Evolutionary conservation across 2,797 vertebrate genomes (phyloP), one percentile per base, ranked within the genome.

Genomic region (Sphaeramia orbicularis): DNA sequence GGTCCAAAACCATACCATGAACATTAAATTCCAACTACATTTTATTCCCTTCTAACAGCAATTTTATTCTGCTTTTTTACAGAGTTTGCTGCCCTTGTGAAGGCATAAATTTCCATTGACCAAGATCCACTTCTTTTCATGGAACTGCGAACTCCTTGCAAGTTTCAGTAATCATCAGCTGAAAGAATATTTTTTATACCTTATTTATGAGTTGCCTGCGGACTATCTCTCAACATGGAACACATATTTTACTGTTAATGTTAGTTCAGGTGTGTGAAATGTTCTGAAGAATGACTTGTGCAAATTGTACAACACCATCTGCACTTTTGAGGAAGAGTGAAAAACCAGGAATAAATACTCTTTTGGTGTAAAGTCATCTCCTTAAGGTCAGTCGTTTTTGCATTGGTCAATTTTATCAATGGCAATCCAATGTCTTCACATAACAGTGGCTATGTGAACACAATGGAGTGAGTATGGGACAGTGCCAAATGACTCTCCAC

Each of bases 281-380:
- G 90, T 91, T 92, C 53, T 86, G 88, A 89, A 91, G 75, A 78
- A 74, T 86, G 84, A 86, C 81, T 88, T 91, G 91, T 92, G 92
- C 92, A 91, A 87, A 87, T 84, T 93, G 90, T 94, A 92, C 76
- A 87, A 86, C 82, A 90, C 80, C 76, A 81, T 79, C 81, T 93
- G 91, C 91, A 93, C 88, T 87, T 90, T 86, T 88, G 91, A 93
- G 93, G 89, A 91, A 86, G 93, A 94, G 94, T 94, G 94, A 92
- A 92, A 90, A 92, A 92, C 92, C 88, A 92, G 90, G 89, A 95
- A 94, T 95, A 95, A 95, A 95, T 90, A 90, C 92, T 92, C 93
- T 91, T 92, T 93, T 94, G 93, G 90, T 94, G 84, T 94, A 92
- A 92, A 81, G 47, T 86, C 48, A 79, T 63, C 78, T 74, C 2